Conservation (phyloP, 1,140 invertebrate species). For the Solenopsis fugax region DNA sequence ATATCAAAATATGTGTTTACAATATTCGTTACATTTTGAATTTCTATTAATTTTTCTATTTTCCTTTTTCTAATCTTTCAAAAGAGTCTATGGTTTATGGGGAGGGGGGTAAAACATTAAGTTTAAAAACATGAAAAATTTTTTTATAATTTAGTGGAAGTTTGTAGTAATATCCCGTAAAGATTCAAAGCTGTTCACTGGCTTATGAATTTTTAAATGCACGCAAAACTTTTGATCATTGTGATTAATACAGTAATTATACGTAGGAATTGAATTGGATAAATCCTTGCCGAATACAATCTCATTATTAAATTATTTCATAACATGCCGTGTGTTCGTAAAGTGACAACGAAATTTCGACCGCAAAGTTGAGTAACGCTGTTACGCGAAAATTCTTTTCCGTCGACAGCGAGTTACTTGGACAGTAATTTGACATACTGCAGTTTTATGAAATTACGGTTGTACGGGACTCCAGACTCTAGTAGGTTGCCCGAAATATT, state of each 20-base stretch:
- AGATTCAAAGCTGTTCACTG: not conserved
- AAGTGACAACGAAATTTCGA: slow-evolving; percentile 23
- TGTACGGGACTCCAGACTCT: slow-evolving; percentile 33
- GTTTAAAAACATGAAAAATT: not conserved
- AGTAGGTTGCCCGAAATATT: slow-evolving; percentile 36
- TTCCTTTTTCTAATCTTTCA: not conserved
- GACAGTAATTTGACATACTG: slow-evolving; percentile 61
- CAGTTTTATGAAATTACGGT: slow-evolving; percentile 54
- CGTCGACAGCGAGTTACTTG: slow-evolving; percentile 45
- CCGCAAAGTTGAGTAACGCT: slow-evolving; percentile 26
- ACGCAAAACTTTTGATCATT: not conserved
- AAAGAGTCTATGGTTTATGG: not conserved
- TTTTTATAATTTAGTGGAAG: not conserved
- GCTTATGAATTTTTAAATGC: not conserved
- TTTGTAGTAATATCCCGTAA: not conserved
- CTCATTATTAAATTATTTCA: slow-evolving; percentile 31
- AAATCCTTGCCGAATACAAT: not conserved
- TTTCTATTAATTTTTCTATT: not conserved
- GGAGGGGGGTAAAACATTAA: not conserved
- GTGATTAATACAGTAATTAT: not conserved
- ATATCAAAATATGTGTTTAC: not conserved
- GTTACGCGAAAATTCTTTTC: slow-evolving; percentile 49
- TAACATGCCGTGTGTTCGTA: slow-evolving; percentile 13
- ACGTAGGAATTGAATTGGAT: not conserved
- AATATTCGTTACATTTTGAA: not conserved